Evolutionary conservation across 2,888 invertebrate genomes (phyloP), one percentile per base, ranked within the genome.

Genomic region (Euspilapteryx auroguttella): DNA sequence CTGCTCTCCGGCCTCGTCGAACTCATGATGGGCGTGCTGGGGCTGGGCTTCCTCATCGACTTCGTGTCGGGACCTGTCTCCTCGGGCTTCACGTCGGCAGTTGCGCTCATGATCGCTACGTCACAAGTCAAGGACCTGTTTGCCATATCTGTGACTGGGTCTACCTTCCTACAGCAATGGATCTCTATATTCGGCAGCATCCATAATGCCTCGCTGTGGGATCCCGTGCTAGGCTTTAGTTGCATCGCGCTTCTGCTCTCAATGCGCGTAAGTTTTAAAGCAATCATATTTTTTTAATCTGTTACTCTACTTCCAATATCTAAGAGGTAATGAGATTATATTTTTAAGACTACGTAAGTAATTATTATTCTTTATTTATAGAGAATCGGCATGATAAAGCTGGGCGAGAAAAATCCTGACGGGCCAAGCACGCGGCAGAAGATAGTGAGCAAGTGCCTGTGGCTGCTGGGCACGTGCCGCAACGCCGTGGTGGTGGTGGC

Each of bases 31-130:
- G 92, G 91, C 9, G 57, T 88, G 25, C 80, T 91, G 29, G 90
- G 91, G 10, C 79, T 93, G 41, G 91, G 93, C 29, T 92, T 93
- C 55, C 75, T 94, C 35, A 86, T 93, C 34, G 90, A 93, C 61
- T 93, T 94, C 54, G 90, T 94, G 17, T 92, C 92, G 2, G 90
- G 90, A 0, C 92, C 93, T 0, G 93, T 94, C 1, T 87, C 89
- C 2, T 89, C 89, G 0, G 92, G 91, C 9, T 94, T 94, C 58
- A 93, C 93, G 2, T 92, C 92, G 1, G 93, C 93, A 2, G 93
- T 91, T 8, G 91, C 93, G 15, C 76, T 94, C 27, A 89, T 93
- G 47, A 94, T 94, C 42, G 83, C 91, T 22, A 86, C 89, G 1
- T 91, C 92, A n/a, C 94, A 94, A 64, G 77, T 92, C 12, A 91